phyloP scores from a whole-genome alignment of 2,888 invertebrate species.

The Tholera decimalis region DNA sequence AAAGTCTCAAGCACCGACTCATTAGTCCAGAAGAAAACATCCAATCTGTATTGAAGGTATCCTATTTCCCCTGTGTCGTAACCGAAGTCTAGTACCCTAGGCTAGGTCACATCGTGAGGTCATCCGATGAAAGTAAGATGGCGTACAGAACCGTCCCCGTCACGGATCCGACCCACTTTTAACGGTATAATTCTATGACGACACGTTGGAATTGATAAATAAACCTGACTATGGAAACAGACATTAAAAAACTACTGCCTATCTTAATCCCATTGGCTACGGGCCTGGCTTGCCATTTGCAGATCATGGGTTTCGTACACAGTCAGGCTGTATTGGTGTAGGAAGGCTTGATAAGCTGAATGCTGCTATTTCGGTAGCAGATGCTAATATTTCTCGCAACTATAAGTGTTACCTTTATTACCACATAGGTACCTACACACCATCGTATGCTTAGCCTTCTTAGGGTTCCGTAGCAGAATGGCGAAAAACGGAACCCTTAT shows the following conservation, averaged over 20 bases:
- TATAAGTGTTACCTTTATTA: too few relatives aligned
- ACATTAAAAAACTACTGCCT: background rate
- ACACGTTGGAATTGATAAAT: conserved; percentile 3
- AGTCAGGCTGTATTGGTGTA: too few relatives aligned
- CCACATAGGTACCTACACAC: background rate
- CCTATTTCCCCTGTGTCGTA: conserved; percentile 60
- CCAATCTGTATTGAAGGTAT: conserved; percentile 20
- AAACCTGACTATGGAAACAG: background rate
- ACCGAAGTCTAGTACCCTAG: conserved; percentile 54
- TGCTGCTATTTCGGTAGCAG: too few relatives aligned
- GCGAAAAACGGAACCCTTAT: too few relatives aligned
- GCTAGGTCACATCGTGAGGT: conserved; percentile 82
- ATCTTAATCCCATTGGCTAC: too few relatives aligned
- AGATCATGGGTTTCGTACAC: too few relatives aligned
- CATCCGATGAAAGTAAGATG: conserved; percentile 85
- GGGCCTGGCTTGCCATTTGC: too few relatives aligned
- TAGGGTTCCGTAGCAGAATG: too few relatives aligned
- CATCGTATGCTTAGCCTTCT: too few relatives aligned
- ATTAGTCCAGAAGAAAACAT: background rate
- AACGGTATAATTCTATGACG: conserved; percentile 35
- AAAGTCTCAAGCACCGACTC: too few relatives aligned
- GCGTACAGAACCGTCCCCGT: conserved; percentile 57
- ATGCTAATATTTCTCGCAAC: too few relatives aligned
- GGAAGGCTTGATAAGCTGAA: too few relatives aligned
- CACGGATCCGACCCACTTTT: conserved; percentile 63